Evolutionary conservation across 2,113 vertebrate species (phyloP).

Genomic region (Dryoscopus gambensis): DNA sequence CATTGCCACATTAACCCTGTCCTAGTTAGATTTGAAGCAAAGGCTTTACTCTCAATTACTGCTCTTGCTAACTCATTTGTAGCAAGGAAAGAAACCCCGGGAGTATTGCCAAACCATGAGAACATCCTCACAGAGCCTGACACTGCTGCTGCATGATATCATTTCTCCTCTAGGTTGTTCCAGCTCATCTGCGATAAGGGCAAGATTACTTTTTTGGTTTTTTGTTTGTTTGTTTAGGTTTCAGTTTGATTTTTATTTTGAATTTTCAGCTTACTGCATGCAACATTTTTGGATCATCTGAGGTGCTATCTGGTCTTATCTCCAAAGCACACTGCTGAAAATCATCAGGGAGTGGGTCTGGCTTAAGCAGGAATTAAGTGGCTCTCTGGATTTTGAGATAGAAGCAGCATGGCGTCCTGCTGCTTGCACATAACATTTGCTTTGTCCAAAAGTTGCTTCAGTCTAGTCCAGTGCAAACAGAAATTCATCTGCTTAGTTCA

Average conservation of each 20-base stretch:
- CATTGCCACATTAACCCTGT: neutral
- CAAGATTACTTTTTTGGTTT: neutral
- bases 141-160: neutral
- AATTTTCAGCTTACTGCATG: neutral
- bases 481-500: neutral
- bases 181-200: neutral
- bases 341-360: neutral
- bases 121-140: neutral
- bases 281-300: neutral
- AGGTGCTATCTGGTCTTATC: neutral
- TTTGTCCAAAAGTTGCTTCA: neutral
- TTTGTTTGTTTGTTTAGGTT: neutral
- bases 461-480: neutral
- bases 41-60: neutral
- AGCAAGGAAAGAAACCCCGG: neutral
- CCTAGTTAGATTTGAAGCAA: neutral
- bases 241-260: neutral
- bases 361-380: neutral
- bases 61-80: neutral
- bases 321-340: neutral
- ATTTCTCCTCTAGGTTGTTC: neutral
- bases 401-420: fast-evolving
- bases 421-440: neutral
- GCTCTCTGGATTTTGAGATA: neutral
- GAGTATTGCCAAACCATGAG: neutral